Evolutionary conservation across 2,797 vertebrate species (phyloP).

Genomic region (Petrocephalus sullivani): DNA sequence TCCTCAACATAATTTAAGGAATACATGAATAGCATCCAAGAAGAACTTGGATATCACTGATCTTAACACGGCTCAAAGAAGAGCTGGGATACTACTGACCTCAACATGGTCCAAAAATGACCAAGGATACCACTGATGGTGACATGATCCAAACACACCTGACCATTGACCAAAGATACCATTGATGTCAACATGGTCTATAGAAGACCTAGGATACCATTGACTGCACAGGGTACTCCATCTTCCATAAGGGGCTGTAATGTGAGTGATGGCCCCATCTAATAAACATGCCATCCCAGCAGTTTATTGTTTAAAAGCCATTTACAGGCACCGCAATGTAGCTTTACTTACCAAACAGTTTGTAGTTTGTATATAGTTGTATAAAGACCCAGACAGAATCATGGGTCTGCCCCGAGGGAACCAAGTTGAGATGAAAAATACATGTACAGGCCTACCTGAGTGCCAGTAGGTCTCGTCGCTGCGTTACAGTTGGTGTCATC

Average conservation of each 20-base stretch:
- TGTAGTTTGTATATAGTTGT: not conserved
- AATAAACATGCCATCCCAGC: not conserved
- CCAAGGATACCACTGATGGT: not conserved
- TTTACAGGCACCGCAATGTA: not conserved
- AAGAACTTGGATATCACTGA: not conserved
- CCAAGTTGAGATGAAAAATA: not conserved
- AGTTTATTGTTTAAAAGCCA: not conserved
- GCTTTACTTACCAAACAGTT: not conserved
- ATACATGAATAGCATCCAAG: too few relatives aligned
- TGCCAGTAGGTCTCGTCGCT: constrained; percentile 81
- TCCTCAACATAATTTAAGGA: not conserved
- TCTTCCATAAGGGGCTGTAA: too few relatives aligned
- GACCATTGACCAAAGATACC: too few relatives aligned
- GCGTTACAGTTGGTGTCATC: constrained; percentile 92
- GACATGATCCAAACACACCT: too few relatives aligned
- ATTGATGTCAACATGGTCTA: too few relatives aligned
- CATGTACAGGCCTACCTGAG: constrained; percentile 69
- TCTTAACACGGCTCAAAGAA: not conserved
- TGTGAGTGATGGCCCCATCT: too few relatives aligned
- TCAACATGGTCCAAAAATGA: not conserved
- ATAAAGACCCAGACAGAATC: not conserved
- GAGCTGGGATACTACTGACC: not conserved
- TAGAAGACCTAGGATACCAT: too few relatives aligned
- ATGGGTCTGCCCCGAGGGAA: not conserved
- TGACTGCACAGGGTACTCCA: too few relatives aligned